Base-by-base conservation (phyloP, 1,140 invertebrate species). In the Orius laevigatus region DNA sequence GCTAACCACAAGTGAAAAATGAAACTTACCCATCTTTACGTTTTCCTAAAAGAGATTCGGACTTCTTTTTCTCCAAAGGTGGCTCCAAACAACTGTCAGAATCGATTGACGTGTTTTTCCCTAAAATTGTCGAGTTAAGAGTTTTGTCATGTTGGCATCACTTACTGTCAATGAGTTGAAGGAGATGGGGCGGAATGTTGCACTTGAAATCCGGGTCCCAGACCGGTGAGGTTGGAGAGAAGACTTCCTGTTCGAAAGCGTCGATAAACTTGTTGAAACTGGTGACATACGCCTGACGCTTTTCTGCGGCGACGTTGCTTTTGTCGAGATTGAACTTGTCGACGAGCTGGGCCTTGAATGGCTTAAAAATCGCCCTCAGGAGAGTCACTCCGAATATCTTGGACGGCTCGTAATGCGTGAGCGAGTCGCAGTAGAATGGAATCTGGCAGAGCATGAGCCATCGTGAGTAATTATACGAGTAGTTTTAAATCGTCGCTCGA, bases 381-480 rank as follows among this genome's bases (percentile, higher is more conserved):
- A 94, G 66, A 0, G 82, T 85, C 15, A 81, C 71, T 0, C 91
- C 92, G 69, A 97, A 96, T 3, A 92, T 86, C 5, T 83, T 64
- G 0, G 89, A 86, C 1, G 86, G 89, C 44, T 94, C 89, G 59
- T 81, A 87, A 63, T 91, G 84, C 0, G 78, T 78, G 20, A 97
- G 64, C 3, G 90, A 92, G 65, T 95, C 89, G 60, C 91, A 96
- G 63, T 94, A 90, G 6, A 85, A 83, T 10, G 91, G 91, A 3
- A 95, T 85, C 65, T 93, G 85, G 59, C 90, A 95, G 60, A 91
- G 94, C 10, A 93, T 87, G 18, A 97, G 66, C 91, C 92, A 97
- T 55, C 90, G 84, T 56, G 35, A 59, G 58, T 50, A 52, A 54
- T 36, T 1, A 35, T 11, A 5, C 12, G 44, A 44, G 31, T 20